A percentile compares a stretch with the other conserved stretches of the same genome.
Conservation (phyloP, 2,113 vertebrate genomes). For the Holacanthus passer region DNA sequence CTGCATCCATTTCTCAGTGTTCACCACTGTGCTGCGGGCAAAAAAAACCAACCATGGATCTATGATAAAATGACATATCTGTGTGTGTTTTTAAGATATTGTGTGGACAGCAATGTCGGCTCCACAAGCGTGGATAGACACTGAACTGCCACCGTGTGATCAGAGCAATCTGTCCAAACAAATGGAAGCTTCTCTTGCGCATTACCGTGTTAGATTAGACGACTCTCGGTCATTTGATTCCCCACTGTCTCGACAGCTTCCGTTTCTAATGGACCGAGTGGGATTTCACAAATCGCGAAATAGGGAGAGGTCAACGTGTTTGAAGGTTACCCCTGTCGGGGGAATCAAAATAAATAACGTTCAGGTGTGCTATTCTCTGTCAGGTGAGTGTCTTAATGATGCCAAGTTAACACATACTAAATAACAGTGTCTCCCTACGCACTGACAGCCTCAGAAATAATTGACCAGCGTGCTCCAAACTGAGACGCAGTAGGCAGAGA, state of each 20-base stretch:
- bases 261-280: constrained; percentile 71
- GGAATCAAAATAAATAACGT: constrained; percentile 86
- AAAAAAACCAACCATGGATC: constrained; percentile 44
- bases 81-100: constrained; percentile 38
- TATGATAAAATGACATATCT: constrained; percentile 64
- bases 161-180: constrained; percentile 79
- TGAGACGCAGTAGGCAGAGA: constrained; percentile 85
- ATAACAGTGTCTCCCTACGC: constrained; percentile 84
- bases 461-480: constrained; percentile 88
- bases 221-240: constrained; percentile 72
- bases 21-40: constrained; percentile 4
- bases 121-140: constrained; percentile 23
- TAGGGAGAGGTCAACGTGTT: constrained; percentile 79
- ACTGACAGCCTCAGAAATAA: constrained; percentile 89
- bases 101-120: constrained; percentile 53
- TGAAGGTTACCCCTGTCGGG: constrained; percentile 83
- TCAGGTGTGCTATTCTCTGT: constrained; percentile 82
- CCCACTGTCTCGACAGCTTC: constrained; percentile 72
- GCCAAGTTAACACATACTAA: constrained; percentile 88
- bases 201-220: constrained; percentile 76
- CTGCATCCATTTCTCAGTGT: constrained; percentile 19
- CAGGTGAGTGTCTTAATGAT: constrained; percentile 85
- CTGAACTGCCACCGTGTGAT: constrained; percentile 63
- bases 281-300: constrained; percentile 72
- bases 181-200: constrained; percentile 63